Evolutionary conservation across 2,113 vertebrate species (phyloP).

Genomic region (Ranitomeya imitator): DNA sequence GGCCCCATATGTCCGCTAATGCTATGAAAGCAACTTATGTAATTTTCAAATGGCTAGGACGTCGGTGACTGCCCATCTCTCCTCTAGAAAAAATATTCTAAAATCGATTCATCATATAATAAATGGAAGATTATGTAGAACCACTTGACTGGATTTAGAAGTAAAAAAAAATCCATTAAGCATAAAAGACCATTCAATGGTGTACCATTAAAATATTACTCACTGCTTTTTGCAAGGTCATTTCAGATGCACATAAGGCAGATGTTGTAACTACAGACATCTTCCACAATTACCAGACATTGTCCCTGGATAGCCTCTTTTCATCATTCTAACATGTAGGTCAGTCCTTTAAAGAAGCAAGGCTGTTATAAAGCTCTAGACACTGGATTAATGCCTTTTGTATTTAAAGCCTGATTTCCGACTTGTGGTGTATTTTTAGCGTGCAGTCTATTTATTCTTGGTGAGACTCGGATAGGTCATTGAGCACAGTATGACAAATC

Average conservation of each 20-base stretch:
- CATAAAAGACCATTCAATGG: not conserved
- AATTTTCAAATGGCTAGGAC: not conserved
- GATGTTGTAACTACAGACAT: constrained; percentile 46
- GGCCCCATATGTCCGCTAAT: no score
- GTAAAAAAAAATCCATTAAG: not conserved
- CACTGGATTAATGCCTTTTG: constrained; percentile 10
- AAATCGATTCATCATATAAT: not conserved
- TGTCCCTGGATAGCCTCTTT: constrained; percentile 52
- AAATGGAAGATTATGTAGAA: not conserved
- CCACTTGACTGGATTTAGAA: not conserved
- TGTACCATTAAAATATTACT: not conserved
- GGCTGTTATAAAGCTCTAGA: not conserved
- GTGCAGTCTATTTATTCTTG: not conserved
- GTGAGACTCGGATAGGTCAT: not conserved
- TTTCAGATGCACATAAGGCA: constrained; percentile 20
- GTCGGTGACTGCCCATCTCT: not conserved
- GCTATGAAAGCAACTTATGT: no score
- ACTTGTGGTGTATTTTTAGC: constrained; percentile 12
- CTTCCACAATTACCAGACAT: constrained; percentile 17
- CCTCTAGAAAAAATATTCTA: not conserved
- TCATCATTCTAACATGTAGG: constrained; percentile 49
- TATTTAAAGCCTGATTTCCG: not conserved
- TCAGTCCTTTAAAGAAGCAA: constrained; percentile 50
- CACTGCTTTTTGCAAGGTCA: constrained; percentile 10
- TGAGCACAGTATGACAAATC: not conserved